Evolutionary conservation across 2,888 invertebrate species (phyloP), one percentile per base, ranked within the genome.

Genomic region (Caenorhabditis sp.): DNA sequence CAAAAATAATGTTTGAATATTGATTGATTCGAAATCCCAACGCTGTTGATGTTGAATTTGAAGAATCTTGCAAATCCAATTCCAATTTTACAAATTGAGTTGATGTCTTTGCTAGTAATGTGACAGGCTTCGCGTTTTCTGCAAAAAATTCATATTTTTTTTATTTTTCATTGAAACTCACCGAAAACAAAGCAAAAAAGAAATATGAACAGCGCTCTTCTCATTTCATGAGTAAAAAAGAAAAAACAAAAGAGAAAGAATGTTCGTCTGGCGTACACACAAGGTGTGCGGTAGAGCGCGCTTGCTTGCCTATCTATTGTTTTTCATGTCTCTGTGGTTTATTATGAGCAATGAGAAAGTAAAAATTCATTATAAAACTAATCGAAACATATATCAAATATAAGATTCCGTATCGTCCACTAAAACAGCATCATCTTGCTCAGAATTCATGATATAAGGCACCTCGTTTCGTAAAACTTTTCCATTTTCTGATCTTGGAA

Each of bases 401-500:
- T 65, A 73, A 0, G 66, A 66, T 59, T 73, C 73, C 12, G 54
- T 65, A 5, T 49, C 21, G 12, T 74, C 67, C 4, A 59, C 61
- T 12, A 27, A 27, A 20, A 53, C 58, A 1, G 52, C 38, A 1
- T 57, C 25, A 12, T 65, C 53, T 56, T 63, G 52, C 20, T 76
- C 73, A 2, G 59, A n/a, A 14, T 64, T 67, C 58, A 78, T 59
- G 10, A 76, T 23, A 26, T 69, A 78, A 1, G 70, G 67, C 1
- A 78, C 53, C 56, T 76, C 78, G 10, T 49, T 58, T 38, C 76
- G 43, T 10, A 71, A 21, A 8, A 78, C 52, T 21, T 69, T 74
- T n/a, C 78, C 78, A 49, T 70, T 71, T 36, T 78, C 78, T 4
- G 73, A 67, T 61, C 76, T 63, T 26, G 78, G 78, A 62, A 78